A percentile compares a stretch with the other conserved stretches of the same genome.
These are phyloP conservation scores for Orestias chungarensis DNA, from an alignment of 2,797 vertebrate genomes.

Conservation along the genomic window DNA sequence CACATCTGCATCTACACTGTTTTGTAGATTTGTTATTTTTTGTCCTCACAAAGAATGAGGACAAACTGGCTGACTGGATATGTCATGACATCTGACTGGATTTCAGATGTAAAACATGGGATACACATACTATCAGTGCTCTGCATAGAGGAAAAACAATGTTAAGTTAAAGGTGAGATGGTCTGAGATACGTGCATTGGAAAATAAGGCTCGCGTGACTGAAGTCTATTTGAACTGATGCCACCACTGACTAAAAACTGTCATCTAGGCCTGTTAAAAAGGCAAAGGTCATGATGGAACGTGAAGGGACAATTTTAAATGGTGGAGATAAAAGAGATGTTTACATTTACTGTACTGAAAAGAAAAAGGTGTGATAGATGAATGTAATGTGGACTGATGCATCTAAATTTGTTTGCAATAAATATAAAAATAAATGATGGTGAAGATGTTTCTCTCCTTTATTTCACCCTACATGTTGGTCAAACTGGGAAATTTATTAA, in stretches of 20 bases:
- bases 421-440: slow-evolving; percentile 69
- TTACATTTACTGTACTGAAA: slow-evolving; percentile 64
- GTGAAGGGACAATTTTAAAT: slow-evolving; percentile 42
- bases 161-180: slow-evolving; percentile 45
- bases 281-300: slow-evolving; percentile 47
- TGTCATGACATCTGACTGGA: slow-evolving; percentile 1
- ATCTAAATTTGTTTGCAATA: slow-evolving; percentile 71
- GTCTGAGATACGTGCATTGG: slow-evolving; percentile 63
- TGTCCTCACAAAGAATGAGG: background rate
- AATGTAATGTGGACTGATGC: slow-evolving; percentile 63
- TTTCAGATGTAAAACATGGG: slow-evolving; percentile 26
- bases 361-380: slow-evolving; percentile 48
- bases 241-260: slow-evolving; percentile 9
- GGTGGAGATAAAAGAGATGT: slow-evolving; percentile 56
- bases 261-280: slow-evolving; percentile 36
- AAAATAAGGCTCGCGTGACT: slow-evolving; percentile 20
- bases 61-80: background rate
- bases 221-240: slow-evolving; percentile 3
- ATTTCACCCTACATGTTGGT: background rate
- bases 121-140: slow-evolving; percentile 42
- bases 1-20: background rate
- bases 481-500: background rate
- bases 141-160: slow-evolving; percentile 24
- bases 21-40: background rate
- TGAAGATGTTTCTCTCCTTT: slow-evolving; percentile 44